phyloP scores from a whole-genome alignment of 2,888 invertebrate species.

The Pseudococcus jackbeardsleyi region DNA sequence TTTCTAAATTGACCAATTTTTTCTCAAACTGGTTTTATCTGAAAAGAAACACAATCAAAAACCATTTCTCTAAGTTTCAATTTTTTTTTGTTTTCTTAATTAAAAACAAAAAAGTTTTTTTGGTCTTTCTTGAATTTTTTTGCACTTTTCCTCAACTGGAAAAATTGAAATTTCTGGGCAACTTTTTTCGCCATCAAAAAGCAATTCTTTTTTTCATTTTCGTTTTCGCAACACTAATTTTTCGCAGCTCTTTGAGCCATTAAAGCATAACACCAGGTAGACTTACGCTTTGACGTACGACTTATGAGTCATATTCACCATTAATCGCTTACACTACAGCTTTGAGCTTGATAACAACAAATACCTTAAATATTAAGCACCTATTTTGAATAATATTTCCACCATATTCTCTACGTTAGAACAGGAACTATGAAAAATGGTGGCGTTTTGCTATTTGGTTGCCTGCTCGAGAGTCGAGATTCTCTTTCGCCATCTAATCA shows the following conservation, averaged over 20 bases:
- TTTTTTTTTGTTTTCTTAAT: too few species aligned
- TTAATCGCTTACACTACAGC: neutral
- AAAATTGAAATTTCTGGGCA: too few species aligned
- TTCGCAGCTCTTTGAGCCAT: slow-evolving; percentile 1
- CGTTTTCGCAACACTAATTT: too few species aligned
- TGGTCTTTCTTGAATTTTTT: too few species aligned
- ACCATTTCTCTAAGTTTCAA: too few species aligned
- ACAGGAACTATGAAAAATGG: slow-evolving; percentile 27
- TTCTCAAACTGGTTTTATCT: too few species aligned
- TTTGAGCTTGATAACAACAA: neutral
- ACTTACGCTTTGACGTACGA: slow-evolving; percentile 6
- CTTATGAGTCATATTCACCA: neutral
- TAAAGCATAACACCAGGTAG: slow-evolving; percentile 22
- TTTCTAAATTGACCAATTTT: too few species aligned
- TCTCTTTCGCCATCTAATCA: neutral
- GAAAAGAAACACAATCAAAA: too few species aligned
- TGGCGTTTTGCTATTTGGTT: neutral
- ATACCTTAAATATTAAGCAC: slow-evolving; percentile 17
- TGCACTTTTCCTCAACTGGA: too few species aligned
- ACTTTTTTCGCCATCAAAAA: too few species aligned
- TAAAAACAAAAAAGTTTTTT: too few species aligned
- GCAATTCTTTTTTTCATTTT: too few species aligned
- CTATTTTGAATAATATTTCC: neutral
- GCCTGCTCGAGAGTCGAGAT: neutral
- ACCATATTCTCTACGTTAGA: neutral